These are phyloP conservation scores for Chaetoderma sp. DNA, from an alignment of 2,888 invertebrate species.

Conservation along the genomic window DNA sequence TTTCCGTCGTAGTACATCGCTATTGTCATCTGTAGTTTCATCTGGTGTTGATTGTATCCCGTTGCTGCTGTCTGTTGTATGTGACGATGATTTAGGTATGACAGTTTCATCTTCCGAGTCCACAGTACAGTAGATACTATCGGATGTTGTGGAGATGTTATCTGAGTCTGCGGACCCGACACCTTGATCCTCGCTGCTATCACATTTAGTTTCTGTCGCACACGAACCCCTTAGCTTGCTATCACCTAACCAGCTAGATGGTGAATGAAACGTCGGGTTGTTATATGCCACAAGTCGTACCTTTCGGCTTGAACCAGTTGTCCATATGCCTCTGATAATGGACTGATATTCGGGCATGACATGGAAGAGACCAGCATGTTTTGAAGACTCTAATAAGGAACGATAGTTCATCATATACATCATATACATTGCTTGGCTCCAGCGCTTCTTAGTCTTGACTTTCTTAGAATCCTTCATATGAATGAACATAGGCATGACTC, in stretches of 20 bases:
- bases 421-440: conserved; percentile 48
- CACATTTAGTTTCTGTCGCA: no score
- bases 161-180: conserved; percentile 29
- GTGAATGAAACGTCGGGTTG: no score
- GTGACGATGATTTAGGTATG: conserved; percentile 22
- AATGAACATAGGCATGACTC: conserved; percentile 41
- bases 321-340: no score
- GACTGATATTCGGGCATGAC: no score
- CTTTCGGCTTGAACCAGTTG: no score
- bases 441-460: conserved; percentile 35
- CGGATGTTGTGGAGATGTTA: conserved; percentile 24
- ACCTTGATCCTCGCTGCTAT: conserved; percentile 29
- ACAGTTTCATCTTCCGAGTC: conserved; percentile 22
- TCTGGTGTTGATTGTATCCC: neutral
- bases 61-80: conserved; percentile 1
- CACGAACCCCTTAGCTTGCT: no score
- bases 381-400: no score
- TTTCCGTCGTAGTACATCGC: neutral
- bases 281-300: no score
- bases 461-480: conserved; percentile 41
- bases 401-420: conserved; percentile 46
- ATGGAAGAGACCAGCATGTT: no score
- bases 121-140: conserved; percentile 22
- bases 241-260: no score
- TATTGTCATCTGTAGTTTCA: no score